These are phyloP conservation scores for Syngnathus rostellatus DNA, from an alignment of 2,797 vertebrate genomes.

Conservation along the genomic window DNA sequence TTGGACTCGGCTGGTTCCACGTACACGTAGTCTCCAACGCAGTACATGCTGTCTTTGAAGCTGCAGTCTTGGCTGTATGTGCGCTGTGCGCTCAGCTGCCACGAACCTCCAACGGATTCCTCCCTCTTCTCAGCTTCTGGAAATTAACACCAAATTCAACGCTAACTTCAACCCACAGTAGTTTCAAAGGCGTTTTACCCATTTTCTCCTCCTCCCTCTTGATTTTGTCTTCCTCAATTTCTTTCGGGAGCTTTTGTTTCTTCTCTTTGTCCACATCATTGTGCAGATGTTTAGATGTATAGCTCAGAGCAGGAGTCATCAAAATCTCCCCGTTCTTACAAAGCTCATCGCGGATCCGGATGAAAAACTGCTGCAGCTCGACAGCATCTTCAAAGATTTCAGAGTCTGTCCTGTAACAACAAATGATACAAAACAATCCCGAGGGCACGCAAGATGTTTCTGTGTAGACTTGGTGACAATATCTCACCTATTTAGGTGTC, in stretches of 20 bases:
- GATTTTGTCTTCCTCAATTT: slow-evolving; percentile 93
- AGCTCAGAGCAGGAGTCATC: slow-evolving; percentile 92
- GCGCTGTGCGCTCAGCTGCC: slow-evolving; percentile 80
- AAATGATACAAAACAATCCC: background rate
- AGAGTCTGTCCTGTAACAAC: slow-evolving; percentile 79
- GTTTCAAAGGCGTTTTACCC: slow-evolving; percentile 52
- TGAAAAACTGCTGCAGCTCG: slow-evolving; percentile 96
- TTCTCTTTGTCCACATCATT: slow-evolving; percentile 96
- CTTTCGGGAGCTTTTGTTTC: slow-evolving; percentile 93
- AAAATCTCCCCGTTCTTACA: slow-evolving; percentile 98
- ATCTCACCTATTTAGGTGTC: slow-evolving; percentile 85
- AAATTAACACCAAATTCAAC: slow-evolving; percentile 12
- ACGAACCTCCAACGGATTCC: slow-evolving; percentile 77
- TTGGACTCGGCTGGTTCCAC: slow-evolving; percentile 91
- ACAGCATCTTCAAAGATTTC: slow-evolving; percentile 98
- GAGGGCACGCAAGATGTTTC: no score
- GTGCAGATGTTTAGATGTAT: slow-evolving; percentile 91
- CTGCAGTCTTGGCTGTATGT: slow-evolving; percentile 98
- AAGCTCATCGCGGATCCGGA: slow-evolving; percentile 93
- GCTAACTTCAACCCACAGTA: background rate
- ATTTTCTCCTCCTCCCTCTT: slow-evolving; percentile 97
- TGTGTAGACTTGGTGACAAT: background rate
- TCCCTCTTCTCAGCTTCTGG: slow-evolving; percentile 95
- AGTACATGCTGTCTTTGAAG: slow-evolving; percentile 97
- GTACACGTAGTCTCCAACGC: slow-evolving; percentile 94